Conservation (phyloP, 2,113 vertebrate genomes). For the Gallinago paraguaiae region DNA sequence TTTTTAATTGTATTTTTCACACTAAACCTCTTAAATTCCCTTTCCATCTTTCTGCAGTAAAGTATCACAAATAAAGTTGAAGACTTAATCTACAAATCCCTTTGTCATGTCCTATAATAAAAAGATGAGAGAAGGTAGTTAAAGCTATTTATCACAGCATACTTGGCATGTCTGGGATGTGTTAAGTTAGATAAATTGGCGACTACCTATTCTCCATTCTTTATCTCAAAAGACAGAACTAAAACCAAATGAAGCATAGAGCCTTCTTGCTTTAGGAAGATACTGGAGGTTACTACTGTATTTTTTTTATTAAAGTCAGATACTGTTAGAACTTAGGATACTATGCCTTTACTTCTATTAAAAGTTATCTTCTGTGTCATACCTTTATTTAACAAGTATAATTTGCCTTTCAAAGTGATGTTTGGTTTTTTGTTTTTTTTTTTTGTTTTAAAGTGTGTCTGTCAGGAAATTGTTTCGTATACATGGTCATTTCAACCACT, state of each 20-base stretch:
- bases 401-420: not conserved
- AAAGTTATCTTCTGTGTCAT: not conserved
- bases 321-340: not conserved
- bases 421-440: not conserved
- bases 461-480: not conserved
- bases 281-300: not conserved
- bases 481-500: constrained; percentile 17
- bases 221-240: not conserved
- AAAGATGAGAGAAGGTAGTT: constrained; percentile 7
- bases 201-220: not conserved
- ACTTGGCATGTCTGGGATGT: constrained; percentile 1
- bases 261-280: not conserved
- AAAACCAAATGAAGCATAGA: constrained; percentile 1
- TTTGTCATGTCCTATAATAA: not conserved
- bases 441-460: not conserved
- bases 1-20: not conserved
- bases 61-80: not conserved
- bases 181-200: constrained; percentile 34
- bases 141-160: constrained; percentile 11
- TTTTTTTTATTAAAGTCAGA: not conserved
- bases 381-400: not conserved
- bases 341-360: not conserved
- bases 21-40: not conserved
- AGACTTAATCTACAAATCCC: constrained; percentile 17
- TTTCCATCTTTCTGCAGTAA: not conserved